A percentile compares a stretch with the other conserved stretches of the same genome.
Evolutionary conservation across 1,140 invertebrate genomes (phyloP).

Genomic region (Tyrophagus putrescentiae): DNA sequence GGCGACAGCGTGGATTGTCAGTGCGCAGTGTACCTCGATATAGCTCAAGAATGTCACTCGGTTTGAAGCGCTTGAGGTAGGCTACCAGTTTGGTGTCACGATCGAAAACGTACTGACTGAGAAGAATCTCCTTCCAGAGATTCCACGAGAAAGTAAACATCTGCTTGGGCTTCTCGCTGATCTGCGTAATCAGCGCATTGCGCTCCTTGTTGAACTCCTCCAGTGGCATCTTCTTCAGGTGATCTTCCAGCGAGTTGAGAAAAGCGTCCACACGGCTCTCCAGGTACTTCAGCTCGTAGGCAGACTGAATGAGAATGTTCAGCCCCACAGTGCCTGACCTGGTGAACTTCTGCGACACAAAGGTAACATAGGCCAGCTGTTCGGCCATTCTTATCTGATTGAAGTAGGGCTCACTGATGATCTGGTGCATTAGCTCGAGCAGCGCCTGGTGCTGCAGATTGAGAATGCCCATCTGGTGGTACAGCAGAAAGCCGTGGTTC

Average conservation of each 20-base stretch:
- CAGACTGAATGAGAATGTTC: constrained; percentile 7
- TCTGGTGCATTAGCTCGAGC: neutral
- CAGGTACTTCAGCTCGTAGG: neutral
- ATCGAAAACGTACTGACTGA: neutral
- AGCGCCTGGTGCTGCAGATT: neutral
- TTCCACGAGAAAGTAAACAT: neutral
- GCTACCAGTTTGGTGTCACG: neutral
- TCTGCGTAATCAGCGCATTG: neutral
- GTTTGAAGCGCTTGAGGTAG: neutral
- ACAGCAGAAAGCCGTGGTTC: constrained; percentile 1
- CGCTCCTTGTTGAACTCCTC: neutral
- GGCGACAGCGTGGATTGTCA: neutral
- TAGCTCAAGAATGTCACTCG: neutral
- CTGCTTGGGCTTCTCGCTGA: neutral
- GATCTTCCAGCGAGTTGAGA: neutral
- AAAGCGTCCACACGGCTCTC: neutral
- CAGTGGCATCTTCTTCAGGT: neutral
- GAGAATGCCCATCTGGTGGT: neutral
- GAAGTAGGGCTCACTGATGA: constrained; percentile 1
- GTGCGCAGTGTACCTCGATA: neutral
- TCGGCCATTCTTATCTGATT: neutral
- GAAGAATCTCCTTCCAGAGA: neutral
- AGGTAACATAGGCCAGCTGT: neutral
- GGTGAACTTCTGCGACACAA: neutral
- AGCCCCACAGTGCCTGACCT: neutral